Base-by-base conservation (phyloP, 2,888 invertebrate genomes). In the Macropis europaea region DNA sequence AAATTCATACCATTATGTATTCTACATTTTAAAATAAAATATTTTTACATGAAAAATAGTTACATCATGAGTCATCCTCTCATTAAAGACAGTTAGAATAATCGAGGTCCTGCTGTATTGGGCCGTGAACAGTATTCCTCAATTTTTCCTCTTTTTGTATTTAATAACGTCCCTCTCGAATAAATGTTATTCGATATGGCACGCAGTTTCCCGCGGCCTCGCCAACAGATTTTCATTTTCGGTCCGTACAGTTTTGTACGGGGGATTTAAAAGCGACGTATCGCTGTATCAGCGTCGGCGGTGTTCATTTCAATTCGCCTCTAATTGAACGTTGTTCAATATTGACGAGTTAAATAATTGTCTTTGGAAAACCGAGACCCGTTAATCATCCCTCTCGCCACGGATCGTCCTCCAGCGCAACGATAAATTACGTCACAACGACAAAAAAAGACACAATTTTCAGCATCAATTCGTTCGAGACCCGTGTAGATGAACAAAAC, bases 301-400 rank as follows among this genome's bases (percentile, higher is more conserved):
- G 75, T 78, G 79, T 82, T 82, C 82, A 81, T 84, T 81, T 83
- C 79, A 61, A 84, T 76, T 78, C 54, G 54, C 47, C 69, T 69
- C 79, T 84, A 84, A 85, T 85, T 82, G 81, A 83, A 82, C 73
- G 71, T 72, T 77, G 74, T 69, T 83, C 79, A 74, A 81, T 79
- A 81, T 80, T 73, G 76, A 77, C 79, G 72, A 77, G 79, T 76
- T 77, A 76, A 85, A 83, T 81, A 82, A 84, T 83, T 81, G 75
- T 81, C 80, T 81, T 76, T 79, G 59, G 70, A 77, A 73, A 81
- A 76, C 63, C 69, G 71, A 72, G 54, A 43, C 68, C 62, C 72
- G 78, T 79, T 78, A 79, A 78, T 79, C 78, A 76, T 70, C 68
- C 57, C 69, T 59, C 32, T 42, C 26, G 57, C 17, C 30, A n/a